phyloP scores from a whole-genome alignment of 2,888 invertebrate species.

The Dasysyrphus albostriatus region DNA sequence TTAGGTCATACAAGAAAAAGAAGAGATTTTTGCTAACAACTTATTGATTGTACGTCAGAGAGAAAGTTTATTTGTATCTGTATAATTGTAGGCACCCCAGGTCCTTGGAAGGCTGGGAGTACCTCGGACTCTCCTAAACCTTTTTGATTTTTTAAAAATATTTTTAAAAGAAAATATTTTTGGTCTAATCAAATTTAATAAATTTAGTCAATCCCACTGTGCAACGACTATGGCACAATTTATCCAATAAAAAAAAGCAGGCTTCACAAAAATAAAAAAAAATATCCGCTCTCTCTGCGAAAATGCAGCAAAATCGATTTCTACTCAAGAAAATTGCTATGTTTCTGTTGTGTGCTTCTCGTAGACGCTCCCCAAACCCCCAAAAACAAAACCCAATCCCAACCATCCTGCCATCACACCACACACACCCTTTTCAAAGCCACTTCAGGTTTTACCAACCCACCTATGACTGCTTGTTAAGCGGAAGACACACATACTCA shows the following conservation, averaged over 20 bases:
- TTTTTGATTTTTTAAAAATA: no score
- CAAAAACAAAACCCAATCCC: background rate
- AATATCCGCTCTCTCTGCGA: constrained; percentile 41
- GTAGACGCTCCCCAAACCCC: constrained; percentile 34
- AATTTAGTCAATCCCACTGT: background rate
- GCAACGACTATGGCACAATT: constrained; percentile 41
- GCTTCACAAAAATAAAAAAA: constrained; percentile 23
- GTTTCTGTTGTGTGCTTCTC: constrained; percentile 30
- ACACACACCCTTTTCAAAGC: constrained; percentile 28
- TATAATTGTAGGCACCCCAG: no score
- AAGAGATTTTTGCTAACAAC: no score
- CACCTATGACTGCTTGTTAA: background rate
- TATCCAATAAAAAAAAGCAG: constrained; percentile 50
- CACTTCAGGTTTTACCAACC: constrained; percentile 44
- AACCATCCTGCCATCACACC: constrained; percentile 1
- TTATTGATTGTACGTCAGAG: no score
- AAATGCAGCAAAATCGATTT: constrained; percentile 73
- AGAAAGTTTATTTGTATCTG: no score
- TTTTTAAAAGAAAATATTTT: no score
- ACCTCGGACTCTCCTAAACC: no score
- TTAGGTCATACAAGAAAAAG: no score
- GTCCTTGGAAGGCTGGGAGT: no score
- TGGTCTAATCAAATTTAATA: no score
- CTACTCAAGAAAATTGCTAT: constrained; percentile 70
- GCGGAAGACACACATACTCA: constrained; percentile 21